Evolutionary conservation across 2,888 invertebrate genomes (phyloP), one percentile per base, ranked within the genome.

Genomic region (Diadegma fenestrale): DNA sequence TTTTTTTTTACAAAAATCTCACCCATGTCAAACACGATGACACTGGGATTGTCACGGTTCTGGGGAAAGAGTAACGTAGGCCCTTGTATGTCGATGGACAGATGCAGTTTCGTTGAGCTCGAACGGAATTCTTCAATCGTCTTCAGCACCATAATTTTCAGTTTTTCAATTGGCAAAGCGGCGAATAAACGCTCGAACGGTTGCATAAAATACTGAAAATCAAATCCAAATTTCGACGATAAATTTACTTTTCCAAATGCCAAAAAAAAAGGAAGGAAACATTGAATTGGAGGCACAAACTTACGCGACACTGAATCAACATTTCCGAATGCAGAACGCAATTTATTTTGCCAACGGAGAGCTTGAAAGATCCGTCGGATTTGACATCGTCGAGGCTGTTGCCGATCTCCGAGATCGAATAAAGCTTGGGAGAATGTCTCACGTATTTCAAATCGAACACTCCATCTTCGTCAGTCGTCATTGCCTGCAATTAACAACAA

Each of bases 401-500:
- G 94, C 91, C 91, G 14, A 92, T 92, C 14, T 93, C 95, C 94
- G 93, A 94, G 94, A 91, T 95, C 66, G 94, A 94, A 84, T 95
- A 94, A 69, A 95, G 90, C 84, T 94, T 94, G 10, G 96, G 95
- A 48, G 96, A 96, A 22, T 97, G 96, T 10, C 96, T 95, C 0
- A 97, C 96, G 91, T 97, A 97, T 93, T 97, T 97, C 69, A 97
- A 93, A 90, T 97, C 97, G 86, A 97, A 95, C 0, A 97, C 96
- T 91, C 96, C 97, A 91, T 97, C 97, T 90, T 97, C 97, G 87
- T 97, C 97, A 0, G 97, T 96, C 92, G 96, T 96, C 33, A 97
- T 93, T 80, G 97, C 94, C 97, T 97, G 78, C 75, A 26, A 30
- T 77, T 66, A 37, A 71, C 37, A n/a, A 43, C 69, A 63, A 1